phyloP scores from a whole-genome alignment of 1,140 invertebrate species.

The Tribolium madens region DNA sequence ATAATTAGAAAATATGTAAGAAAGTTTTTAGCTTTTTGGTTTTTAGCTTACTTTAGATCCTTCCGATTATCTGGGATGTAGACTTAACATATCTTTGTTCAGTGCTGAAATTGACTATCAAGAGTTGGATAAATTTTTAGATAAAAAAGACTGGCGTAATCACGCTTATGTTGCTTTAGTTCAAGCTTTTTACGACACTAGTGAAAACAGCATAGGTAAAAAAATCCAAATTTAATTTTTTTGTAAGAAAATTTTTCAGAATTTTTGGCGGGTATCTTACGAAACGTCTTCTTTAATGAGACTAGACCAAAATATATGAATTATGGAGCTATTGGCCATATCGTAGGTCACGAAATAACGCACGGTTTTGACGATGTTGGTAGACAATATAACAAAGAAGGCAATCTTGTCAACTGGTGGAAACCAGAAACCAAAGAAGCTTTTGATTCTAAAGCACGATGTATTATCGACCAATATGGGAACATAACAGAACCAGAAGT shows the following conservation, averaged over 20 bases:
- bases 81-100: constrained; percentile 69
- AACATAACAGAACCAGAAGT: constrained; percentile 68
- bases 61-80: constrained; percentile 72
- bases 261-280: constrained; percentile 91
- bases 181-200: constrained; percentile 86
- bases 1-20: too few species aligned
- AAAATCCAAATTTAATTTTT: too few species aligned
- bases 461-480: constrained; percentile 78
- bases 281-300: constrained; percentile 87
- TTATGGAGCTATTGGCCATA: constrained; percentile 87
- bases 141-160: constrained; percentile 86
- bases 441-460: constrained; percentile 73
- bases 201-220: constrained; percentile 84
- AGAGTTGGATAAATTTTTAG: constrained; percentile 58
- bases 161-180: constrained; percentile 84
- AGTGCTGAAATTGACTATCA: neutral
- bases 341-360: constrained; percentile 73
- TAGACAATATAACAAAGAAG: constrained; percentile 89
- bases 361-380: constrained; percentile 87
- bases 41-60: constrained; percentile 74
- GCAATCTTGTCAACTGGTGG: constrained; percentile 78
- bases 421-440: constrained; percentile 61
- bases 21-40: constrained; percentile 43
- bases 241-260: constrained; percentile 68
- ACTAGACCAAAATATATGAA: constrained; percentile 90